A percentile compares a stretch with the other conserved stretches of the same genome.
These are phyloP conservation scores for Galendromus occidentalis DNA, from an alignment of 1,140 invertebrate genomes.

Conservation along the genomic window DNA sequence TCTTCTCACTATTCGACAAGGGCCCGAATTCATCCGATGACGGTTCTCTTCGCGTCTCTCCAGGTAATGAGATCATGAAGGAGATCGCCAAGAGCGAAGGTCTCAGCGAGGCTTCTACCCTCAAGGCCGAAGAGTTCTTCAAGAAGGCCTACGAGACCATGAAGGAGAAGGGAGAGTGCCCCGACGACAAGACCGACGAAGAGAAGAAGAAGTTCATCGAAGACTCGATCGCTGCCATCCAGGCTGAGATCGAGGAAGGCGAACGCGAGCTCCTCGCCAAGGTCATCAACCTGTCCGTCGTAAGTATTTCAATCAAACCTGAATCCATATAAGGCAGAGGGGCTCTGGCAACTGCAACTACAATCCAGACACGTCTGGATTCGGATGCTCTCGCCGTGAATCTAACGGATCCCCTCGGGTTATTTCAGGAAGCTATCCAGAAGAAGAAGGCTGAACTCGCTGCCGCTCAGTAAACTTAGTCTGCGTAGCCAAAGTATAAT, in stretches of 20 bases:
- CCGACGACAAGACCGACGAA: not conserved
- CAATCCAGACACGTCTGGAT: not conserved
- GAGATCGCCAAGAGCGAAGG: not conserved
- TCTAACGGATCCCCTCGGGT: not conserved
- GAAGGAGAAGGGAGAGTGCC: not conserved
- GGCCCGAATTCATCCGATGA: too few relatives aligned
- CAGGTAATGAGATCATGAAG: constrained; percentile 7
- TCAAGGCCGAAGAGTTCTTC: not conserved
- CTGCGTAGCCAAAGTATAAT: not conserved
- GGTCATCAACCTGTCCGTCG: not conserved
- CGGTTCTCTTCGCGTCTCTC: too few relatives aligned
- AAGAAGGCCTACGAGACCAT: not conserved
- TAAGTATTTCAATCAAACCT: too few relatives aligned
- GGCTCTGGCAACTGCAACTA: too few relatives aligned
- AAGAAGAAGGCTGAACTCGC: constrained; percentile 6
- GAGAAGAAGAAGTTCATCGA: constrained; percentile 8
- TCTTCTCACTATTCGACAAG: too few relatives aligned
- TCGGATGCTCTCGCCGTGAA: too few relatives aligned
- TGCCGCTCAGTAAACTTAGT: constrained; percentile 1
- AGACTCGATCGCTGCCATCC: constrained; percentile 4
- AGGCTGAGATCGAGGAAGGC: constrained; percentile 4
- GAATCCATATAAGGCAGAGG: too few relatives aligned
- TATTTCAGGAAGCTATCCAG: not conserved
- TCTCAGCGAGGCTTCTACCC: not conserved
- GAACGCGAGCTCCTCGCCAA: constrained; percentile 7